Evolutionary conservation across 2,797 vertebrate species (phyloP).

Genomic region (Urocyon cinereoargenteus): DNA sequence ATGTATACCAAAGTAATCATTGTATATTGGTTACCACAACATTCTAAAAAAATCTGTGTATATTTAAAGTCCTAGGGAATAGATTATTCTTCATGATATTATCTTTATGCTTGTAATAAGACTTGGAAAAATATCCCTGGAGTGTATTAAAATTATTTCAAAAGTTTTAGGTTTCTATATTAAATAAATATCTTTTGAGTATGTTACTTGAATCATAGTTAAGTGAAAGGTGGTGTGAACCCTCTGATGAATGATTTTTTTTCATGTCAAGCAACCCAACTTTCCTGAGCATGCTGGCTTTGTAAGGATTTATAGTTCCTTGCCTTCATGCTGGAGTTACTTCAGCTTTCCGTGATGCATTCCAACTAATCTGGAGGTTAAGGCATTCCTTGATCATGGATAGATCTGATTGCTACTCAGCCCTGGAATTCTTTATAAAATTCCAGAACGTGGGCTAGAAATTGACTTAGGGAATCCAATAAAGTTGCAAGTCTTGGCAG

Average conservation of each 20-base stretch:
- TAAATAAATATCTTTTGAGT: slow-evolving; percentile 61
- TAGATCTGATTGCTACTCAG: slow-evolving; percentile 77
- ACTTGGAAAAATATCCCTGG: neutral
- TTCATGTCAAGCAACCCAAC: slow-evolving; percentile 63
- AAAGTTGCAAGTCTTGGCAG: slow-evolving; percentile 82
- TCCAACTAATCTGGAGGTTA: slow-evolving; percentile 80
- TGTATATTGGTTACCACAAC: neutral
- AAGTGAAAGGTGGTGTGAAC: slow-evolving; percentile 68
- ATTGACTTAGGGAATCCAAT: slow-evolving; percentile 84
- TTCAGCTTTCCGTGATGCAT: slow-evolving; percentile 74
- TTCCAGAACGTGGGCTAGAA: slow-evolving; percentile 84
- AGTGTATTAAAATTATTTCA: slow-evolving; percentile 58
- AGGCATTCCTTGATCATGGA: slow-evolving; percentile 82
- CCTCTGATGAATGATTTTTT: slow-evolving; percentile 73
- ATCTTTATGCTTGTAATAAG: slow-evolving; percentile 19
- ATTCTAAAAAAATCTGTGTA: slow-evolving; percentile 38
- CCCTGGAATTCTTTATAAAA: slow-evolving; percentile 82
- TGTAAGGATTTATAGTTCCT: slow-evolving; percentile 77
- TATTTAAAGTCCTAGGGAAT: neutral
- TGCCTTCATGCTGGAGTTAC: slow-evolving; percentile 73
- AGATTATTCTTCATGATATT: slow-evolving; percentile 24
- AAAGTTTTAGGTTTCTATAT: slow-evolving; percentile 10
- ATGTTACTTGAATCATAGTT: slow-evolving; percentile 62
- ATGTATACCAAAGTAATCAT: slow-evolving; percentile 11
- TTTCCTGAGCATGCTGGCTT: slow-evolving; percentile 66